These are phyloP conservation scores for Tapera naevia DNA, from an alignment of 2,797 vertebrate genomes.

Conservation along the genomic window DNA sequence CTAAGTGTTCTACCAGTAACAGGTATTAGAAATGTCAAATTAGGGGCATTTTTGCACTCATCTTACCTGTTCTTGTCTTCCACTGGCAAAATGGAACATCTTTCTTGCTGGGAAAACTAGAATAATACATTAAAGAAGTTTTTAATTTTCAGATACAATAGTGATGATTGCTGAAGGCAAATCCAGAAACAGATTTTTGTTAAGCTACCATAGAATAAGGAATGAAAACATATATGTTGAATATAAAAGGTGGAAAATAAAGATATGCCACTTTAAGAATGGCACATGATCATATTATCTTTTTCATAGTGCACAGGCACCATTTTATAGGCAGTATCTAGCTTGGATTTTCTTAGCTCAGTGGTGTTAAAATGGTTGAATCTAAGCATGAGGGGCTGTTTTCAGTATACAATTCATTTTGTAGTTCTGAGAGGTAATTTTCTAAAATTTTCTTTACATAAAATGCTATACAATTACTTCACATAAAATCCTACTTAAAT, in stretches of 20 bases:
- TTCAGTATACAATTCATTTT: not conserved
- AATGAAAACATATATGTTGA: not conserved
- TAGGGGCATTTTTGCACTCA: not conserved
- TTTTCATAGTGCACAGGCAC: not conserved
- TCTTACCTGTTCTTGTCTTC: not conserved
- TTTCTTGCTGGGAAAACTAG: not conserved
- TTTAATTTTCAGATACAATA: not conserved
- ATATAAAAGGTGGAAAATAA: not conserved
- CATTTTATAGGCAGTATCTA: not conserved
- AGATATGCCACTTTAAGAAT: not conserved
- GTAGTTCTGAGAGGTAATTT: not conserved
- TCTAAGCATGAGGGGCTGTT: not conserved
- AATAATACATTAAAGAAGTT: not conserved
- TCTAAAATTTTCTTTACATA: not conserved
- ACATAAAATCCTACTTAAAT: not conserved
- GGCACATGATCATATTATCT: not conserved
- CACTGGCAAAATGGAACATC: not conserved
- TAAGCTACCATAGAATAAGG: not conserved
- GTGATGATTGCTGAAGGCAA: not conserved
- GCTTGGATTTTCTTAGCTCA: not conserved
- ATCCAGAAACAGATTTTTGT: not conserved
- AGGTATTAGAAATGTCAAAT: not conserved
- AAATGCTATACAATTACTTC: not conserved
- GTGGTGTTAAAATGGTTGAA: not conserved
- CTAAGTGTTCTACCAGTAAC: not conserved